Evolutionary conservation across 2,113 vertebrate species (phyloP), one percentile per base, ranked within the genome.

Genomic region (Prinia subflava): DNA sequence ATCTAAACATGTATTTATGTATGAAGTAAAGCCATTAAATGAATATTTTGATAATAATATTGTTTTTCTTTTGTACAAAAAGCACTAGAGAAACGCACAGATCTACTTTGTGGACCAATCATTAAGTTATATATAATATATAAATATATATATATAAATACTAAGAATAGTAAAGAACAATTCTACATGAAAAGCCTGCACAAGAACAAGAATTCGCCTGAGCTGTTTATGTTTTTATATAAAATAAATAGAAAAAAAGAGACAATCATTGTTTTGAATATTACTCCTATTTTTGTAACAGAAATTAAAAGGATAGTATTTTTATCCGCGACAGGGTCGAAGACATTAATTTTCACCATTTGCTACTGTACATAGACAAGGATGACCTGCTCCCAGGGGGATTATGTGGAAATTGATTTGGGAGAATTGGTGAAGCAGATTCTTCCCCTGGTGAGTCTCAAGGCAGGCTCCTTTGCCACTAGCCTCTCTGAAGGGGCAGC

Each of bases 11-110:
- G 99, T 99, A 99, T 99, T 99, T 99, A 99, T 99, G 99, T 99
- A 99, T 99, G 98, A 99, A 98, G 99, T 99, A 99, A 99, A 99
- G 99, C 98, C 98, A 99, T 99, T 99, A 99, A 99, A 99, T 98
- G 98, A 99, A 99, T 99, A 99, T 99, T 99, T 99, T 99, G 99
- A 99, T 99, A 99, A 99, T 98, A 98, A 99, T 99, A 99, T 98
- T 98, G 98, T 98, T 99, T 99, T 99, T 98, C 98, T 99, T 99
- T 99, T 99, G 97, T 99, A 99, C 98, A 97, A 95, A 98, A 98
- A 99, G 99, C 99, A 99, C 98, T 99, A 99, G 98, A 99, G 98
- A 98, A 97, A 98, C 97, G 97, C 98, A 99, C 98, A 98, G 97
- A 98, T 98, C 98, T 98, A 98, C 98, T 98, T 99, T 99, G 98